A percentile compares a stretch with the other conserved stretches of the same genome.
These are phyloP conservation scores for Odocoileus hemionus DNA, from an alignment of 2,113 vertebrate genomes.

Conservation along the genomic window DNA sequence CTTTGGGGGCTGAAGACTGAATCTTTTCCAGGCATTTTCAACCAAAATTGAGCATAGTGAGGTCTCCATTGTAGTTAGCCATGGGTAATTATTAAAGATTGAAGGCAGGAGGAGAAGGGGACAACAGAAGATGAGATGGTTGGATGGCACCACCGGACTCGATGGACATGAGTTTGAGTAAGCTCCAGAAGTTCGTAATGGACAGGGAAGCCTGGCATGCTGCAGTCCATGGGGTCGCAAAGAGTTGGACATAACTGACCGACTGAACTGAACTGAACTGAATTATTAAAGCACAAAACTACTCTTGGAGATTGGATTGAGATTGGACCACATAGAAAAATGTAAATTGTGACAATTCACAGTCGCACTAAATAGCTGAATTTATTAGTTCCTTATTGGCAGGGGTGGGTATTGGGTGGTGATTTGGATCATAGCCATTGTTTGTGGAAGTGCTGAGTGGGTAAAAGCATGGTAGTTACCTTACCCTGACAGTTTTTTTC, in stretches of 20 bases:
- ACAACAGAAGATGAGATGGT: neutral
- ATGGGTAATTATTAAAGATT: slow-evolving; percentile 10
- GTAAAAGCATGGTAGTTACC: slow-evolving; percentile 14
- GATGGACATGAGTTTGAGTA: neutral
- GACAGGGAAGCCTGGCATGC: neutral
- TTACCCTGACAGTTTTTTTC: slow-evolving; percentile 43
- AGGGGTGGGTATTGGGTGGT: neutral
- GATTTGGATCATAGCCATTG: slow-evolving; percentile 27
- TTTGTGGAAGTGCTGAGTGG: slow-evolving; percentile 33
- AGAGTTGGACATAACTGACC: neutral
- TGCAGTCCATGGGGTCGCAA: neutral
- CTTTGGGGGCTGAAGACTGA: neutral
- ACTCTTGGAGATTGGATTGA: neutral
- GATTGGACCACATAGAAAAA: slow-evolving; percentile 15
- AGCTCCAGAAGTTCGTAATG: neutral
- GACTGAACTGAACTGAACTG: neutral
- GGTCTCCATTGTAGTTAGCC: neutral
- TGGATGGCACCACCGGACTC: neutral
- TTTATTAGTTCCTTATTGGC: slow-evolving; percentile 41
- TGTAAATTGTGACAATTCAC: slow-evolving; percentile 35
- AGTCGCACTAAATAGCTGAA: slow-evolving; percentile 27
- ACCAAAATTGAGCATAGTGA: neutral
- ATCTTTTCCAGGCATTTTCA: slow-evolving; percentile 25
- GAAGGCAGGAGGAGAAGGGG: neutral
- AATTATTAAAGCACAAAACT: slow-evolving; percentile 21